These are phyloP conservation scores for Colistium nudipinnis DNA, from an alignment of 2,113 vertebrate genomes.

Conservation along the genomic window DNA sequence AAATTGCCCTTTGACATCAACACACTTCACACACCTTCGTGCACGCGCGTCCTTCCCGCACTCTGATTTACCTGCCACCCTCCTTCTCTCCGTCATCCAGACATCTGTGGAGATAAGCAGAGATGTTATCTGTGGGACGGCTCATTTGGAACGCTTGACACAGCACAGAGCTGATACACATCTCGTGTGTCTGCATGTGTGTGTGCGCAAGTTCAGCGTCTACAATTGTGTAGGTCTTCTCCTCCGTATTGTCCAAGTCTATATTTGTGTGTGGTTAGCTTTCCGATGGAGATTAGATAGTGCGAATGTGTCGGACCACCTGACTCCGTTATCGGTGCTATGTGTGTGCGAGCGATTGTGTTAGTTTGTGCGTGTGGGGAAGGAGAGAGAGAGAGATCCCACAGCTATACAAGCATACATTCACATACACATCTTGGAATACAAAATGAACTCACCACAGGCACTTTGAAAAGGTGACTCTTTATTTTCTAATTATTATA, in stretches of 20 bases:
- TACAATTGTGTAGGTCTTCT: not conserved
- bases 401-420: not conserved
- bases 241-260: slow-evolving; percentile 12
- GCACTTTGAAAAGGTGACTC: slow-evolving; percentile 76
- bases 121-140: slow-evolving; percentile 44
- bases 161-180: slow-evolving; percentile 42
- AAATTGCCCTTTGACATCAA: too few relatives aligned
- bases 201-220: not conserved
- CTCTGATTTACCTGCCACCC: slow-evolving; percentile 21
- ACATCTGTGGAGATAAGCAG: slow-evolving; percentile 56
- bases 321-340: not conserved
- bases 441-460: slow-evolving; percentile 62
- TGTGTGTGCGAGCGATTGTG: not conserved
- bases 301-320: not conserved
- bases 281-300: slow-evolving; percentile 7
- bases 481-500: slow-evolving; percentile 79
- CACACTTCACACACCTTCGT: not conserved
- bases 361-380: not conserved
- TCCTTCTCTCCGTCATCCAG: slow-evolving; percentile 8
- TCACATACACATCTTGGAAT: slow-evolving; percentile 8
- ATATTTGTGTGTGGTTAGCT: not conserved
- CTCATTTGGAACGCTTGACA: slow-evolving; percentile 39
- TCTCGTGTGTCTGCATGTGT: slow-evolving; percentile 33
- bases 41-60: slow-evolving; percentile 22
- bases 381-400: not conserved